Evolutionary conservation across 2,888 invertebrate species (phyloP), one percentile per base, ranked within the genome.

Genomic region (Polyommatus icarus): DNA sequence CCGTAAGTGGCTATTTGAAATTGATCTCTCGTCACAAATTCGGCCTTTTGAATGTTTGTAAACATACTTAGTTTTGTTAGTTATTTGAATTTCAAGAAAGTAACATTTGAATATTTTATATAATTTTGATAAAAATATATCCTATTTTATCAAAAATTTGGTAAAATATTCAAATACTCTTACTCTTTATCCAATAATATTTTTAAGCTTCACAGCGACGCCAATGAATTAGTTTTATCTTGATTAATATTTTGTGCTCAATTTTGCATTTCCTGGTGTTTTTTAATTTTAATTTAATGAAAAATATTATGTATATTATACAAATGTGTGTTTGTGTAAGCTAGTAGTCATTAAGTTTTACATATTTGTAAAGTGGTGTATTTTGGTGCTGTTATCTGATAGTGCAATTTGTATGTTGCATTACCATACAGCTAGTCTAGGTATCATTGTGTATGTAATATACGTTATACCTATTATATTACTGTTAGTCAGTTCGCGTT

Each of bases 311-410:
- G n/a, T n/a, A n/a, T 50, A 18, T 10, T 72, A 67, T 67, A 67
- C 29, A 67, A 29, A 67, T 67, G 24, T 29, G 67, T 29, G 15
- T 67, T 67, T 67, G 67, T 67, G 15, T 29, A 67, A 67, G 67
- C 29, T 24, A 67, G 29, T 67, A 67, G 32, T 67, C 15, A 6
- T 29, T 32, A 67, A 67, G 67, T 67, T 67, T 67, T 67, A 54
- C 54, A 54, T 54, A 67, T 6, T 67, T 67, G 67, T 67, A 67
- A 32, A 15, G 29, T 67, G 5, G 24, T 24, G 7, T 10, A 61
- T 61, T 67, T 67, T 75, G 75, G 75, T 75, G 75, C 75, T 75
- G 75, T 50, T 54, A 75, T 75, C 18, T 75, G 46, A 73, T 18
- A 46, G 18, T 46, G 73, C 46, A 73, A 46, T 73, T 73, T 32